A percentile compares a stretch with the other conserved stretches of the same genome.
Evolutionary conservation across 2,888 invertebrate genomes (phyloP).

Genomic region (Petrolisthes cinctipes): DNA sequence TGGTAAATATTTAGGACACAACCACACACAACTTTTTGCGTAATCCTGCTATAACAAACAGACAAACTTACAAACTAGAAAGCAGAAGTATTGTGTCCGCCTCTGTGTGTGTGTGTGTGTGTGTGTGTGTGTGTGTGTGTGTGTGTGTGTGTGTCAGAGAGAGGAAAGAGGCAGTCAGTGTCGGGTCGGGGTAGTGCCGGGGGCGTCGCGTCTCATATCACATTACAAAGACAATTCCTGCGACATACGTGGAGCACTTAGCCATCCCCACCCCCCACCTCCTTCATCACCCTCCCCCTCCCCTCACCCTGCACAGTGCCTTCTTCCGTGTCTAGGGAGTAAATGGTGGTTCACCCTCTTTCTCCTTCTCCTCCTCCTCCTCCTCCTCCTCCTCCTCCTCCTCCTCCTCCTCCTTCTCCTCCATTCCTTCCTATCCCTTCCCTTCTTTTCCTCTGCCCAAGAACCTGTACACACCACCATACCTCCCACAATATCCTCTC

Average conservation of each 20-base stretch:
- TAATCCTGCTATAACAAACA: too few species aligned
- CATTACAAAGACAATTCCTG: slow-evolving; percentile 54
- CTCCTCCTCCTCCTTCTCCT: not conserved
- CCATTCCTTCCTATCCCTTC: not conserved
- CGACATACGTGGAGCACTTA: slow-evolving; percentile 46
- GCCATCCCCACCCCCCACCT: slow-evolving; percentile 11
- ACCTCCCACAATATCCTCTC: not conserved
- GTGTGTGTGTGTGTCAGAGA: too few species aligned
- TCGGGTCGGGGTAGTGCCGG: not conserved
- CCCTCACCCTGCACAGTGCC: not conserved
- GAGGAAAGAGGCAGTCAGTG: not conserved
- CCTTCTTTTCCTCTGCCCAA: not conserved
- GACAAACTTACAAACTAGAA: too few species aligned
- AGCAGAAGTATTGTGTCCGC: too few species aligned
- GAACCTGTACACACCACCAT: not conserved
- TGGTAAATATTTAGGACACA: too few species aligned
- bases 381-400: not conserved
- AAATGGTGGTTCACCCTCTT: slow-evolving; percentile 17
- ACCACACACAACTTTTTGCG: too few species aligned
- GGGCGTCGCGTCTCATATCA: slow-evolving; percentile 33
- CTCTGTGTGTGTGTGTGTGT: too few species aligned
- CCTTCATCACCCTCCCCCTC: not conserved
- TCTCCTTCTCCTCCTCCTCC: not conserved
- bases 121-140: too few species aligned
- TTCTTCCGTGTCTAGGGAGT: not conserved